Evolutionary conservation across 2,888 invertebrate genomes (phyloP).

Genomic region (Scrobipalpa atriplicella): DNA sequence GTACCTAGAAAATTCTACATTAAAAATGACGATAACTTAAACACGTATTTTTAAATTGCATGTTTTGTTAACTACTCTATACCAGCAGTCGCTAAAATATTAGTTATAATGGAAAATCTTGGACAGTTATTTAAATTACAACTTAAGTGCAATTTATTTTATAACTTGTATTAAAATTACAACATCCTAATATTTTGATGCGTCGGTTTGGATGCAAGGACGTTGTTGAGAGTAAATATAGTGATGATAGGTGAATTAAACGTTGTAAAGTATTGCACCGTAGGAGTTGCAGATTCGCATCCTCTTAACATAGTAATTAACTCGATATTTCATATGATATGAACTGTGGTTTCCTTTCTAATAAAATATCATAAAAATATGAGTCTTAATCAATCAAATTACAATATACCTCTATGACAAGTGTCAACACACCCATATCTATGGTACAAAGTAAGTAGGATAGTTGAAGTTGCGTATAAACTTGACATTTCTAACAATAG

Average conservation of each 20-base stretch:
- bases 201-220: too few relatives aligned
- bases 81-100: too few relatives aligned
- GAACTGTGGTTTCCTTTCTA: background rate
- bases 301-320: background rate
- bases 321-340: background rate
- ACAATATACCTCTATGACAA: background rate
- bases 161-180: too few relatives aligned
- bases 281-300: background rate
- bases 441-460: too few relatives aligned
- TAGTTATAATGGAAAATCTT: too few relatives aligned
- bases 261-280: background rate
- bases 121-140: too few relatives aligned
- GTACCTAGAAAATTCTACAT: too few relatives aligned
- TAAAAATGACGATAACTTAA: background rate
- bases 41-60: background rate
- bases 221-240: background rate
- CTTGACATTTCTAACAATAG: conserved; percentile 4
- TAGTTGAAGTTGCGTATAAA: background rate
- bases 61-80: background rate
- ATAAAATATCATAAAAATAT: background rate
- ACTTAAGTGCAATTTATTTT: too few relatives aligned
- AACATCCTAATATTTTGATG: too few relatives aligned
- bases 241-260: background rate
- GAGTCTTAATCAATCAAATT: background rate
- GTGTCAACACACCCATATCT: background rate